A percentile compares a stretch with the other conserved stretches of the same genome.
Evolutionary conservation across 53 echinoderm and acorn worm species (phyloP).

Genomic region (Zoroaster sp.): DNA sequence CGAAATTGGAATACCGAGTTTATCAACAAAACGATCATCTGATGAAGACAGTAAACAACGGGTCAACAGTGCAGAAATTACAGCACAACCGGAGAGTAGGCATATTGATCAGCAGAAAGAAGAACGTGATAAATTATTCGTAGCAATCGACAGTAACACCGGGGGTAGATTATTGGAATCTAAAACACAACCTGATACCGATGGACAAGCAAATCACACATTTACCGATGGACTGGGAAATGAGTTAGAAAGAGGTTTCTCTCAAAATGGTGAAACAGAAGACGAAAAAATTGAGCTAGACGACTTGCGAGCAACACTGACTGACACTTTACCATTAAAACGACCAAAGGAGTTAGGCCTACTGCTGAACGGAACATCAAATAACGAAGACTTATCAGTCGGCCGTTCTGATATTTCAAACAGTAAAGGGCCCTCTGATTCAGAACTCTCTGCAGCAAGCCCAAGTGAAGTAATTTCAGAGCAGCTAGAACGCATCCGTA

Average conservation of each 20-base stretch:
- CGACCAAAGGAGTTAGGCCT: conserved; percentile 44
- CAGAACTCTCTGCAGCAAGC: conserved; percentile 22
- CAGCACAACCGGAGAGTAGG: background rate
- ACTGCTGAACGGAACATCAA: conserved; percentile 7
- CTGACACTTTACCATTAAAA: conserved; percentile 19
- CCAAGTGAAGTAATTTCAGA: conserved; percentile 36
- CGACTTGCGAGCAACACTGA: background rate
- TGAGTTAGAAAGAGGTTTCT: background rate
- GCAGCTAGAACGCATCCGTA: conserved; percentile 35
- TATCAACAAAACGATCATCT: conserved; percentile 23
- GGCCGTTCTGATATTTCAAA: background rate
- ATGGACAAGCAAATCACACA: background rate
- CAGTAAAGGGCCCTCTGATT: background rate
- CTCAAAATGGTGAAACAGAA: background rate
- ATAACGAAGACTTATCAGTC: background rate
- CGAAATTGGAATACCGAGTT: conserved; percentile 12
- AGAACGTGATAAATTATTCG: background rate
- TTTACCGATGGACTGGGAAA: background rate
- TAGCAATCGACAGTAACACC: background rate
- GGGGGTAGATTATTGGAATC: background rate
- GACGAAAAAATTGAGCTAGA: background rate
- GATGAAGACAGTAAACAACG: conserved; percentile 1
- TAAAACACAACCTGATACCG: background rate
- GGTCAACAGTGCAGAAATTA: background rate
- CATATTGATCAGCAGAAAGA: background rate